phyloP scores from a whole-genome alignment of 2,113 vertebrate species.

The Capreolus pygargus region DNA sequence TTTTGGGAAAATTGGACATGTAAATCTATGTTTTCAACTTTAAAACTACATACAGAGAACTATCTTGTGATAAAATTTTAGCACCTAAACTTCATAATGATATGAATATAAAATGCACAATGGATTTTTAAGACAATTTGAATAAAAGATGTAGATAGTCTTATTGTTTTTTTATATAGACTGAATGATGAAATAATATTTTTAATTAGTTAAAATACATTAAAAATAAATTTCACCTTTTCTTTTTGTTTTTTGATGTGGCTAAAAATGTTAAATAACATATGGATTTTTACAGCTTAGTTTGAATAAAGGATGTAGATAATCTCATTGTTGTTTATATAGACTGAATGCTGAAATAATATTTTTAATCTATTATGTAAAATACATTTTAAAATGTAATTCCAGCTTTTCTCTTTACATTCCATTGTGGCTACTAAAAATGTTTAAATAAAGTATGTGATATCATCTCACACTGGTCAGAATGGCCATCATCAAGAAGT shows the following conservation, averaged over 20 bases:
- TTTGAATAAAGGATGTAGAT: neutral
- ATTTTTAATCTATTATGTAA: neutral
- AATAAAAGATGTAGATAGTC: neutral
- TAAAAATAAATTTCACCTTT: neutral
- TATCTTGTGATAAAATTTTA: neutral
- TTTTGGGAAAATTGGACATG: neutral
- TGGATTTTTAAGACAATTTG: neutral
- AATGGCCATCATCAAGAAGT: too few relatives aligned
- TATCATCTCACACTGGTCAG: too few relatives aligned
- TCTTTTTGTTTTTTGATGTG: neutral
- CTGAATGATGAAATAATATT: neutral
- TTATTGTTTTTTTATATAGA: neutral
- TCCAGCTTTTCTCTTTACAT: neutral
- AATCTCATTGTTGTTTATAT: neutral
- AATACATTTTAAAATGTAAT: neutral
- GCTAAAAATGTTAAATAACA: neutral
- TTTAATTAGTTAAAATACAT: neutral
- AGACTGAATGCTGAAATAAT: neutral
- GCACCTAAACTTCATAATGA: neutral
- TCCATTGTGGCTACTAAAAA: neutral
- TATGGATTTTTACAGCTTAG: neutral
- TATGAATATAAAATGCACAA: neutral
- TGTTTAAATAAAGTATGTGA: neutral
- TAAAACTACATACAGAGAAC: neutral
- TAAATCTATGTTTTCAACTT: neutral